Conservation (phyloP, 2,888 invertebrate species). For the Anagyrus pseudococci region DNA sequence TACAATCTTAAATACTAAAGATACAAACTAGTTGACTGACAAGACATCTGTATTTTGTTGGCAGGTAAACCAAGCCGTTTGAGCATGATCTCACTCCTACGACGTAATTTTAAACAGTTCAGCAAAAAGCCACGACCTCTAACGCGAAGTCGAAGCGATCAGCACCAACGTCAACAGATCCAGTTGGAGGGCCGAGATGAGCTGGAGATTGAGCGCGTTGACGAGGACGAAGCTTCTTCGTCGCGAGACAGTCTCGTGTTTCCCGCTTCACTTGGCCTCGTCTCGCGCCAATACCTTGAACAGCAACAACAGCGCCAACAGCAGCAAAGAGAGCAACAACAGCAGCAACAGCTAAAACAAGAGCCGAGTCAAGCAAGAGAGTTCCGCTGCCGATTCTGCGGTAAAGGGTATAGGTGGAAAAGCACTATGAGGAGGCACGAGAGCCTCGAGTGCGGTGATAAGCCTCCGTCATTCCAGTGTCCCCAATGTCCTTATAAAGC, state of each 20-base stretch:
- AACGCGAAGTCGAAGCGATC: constrained; percentile 34
- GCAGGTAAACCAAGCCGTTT: constrained; percentile 29
- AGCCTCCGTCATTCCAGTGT: constrained; percentile 36
- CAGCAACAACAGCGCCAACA: constrained; percentile 15
- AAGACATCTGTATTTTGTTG: constrained; percentile 23
- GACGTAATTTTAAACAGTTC: constrained; percentile 37
- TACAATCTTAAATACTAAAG: background rate
- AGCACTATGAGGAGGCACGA: constrained; percentile 39
- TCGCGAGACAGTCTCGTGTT: constrained; percentile 36
- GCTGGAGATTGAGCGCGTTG: constrained; percentile 24
- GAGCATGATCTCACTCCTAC: constrained; percentile 35
- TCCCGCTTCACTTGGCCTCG: constrained; percentile 35
- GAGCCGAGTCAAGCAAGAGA: constrained; percentile 51
- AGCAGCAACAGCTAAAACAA: constrained; percentile 43
- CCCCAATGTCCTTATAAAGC: constrained; percentile 39
- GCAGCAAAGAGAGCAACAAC: constrained; percentile 11
- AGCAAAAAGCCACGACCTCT: constrained; percentile 33
- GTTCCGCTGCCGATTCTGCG: constrained; percentile 37
- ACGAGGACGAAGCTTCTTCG: constrained; percentile 35
- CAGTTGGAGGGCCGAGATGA: constrained; percentile 13
- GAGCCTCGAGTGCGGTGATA: constrained; percentile 35
- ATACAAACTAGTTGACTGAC: too few species aligned
- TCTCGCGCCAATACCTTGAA: constrained; percentile 30
- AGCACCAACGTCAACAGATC: constrained; percentile 23
- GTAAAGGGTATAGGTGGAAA: constrained; percentile 39